A percentile compares a stretch with the other conserved stretches of the same genome.
Evolutionary conservation across 2,797 vertebrate genomes (phyloP).

Genomic region (Orestias chungarensis): DNA sequence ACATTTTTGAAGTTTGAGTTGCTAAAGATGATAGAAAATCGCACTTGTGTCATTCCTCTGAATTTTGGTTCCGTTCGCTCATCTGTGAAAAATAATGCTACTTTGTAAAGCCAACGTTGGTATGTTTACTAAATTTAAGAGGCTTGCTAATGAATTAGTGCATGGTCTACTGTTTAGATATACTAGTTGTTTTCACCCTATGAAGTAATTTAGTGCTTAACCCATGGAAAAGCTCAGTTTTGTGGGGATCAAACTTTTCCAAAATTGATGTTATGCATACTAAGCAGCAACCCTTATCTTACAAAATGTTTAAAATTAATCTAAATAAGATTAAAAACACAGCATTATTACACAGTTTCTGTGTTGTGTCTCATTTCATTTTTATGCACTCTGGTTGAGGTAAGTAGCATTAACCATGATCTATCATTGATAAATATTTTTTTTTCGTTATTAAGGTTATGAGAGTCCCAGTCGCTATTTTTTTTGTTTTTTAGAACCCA

Average conservation of each 20-base stretch:
- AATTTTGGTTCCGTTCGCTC: not conserved
- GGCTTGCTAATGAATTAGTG: not conserved
- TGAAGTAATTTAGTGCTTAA: not conserved
- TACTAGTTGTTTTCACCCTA: not conserved
- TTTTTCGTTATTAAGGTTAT: too few species aligned
- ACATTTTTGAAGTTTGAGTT: conserved; percentile 12
- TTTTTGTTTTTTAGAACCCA: too few species aligned
- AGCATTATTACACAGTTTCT: not conserved
- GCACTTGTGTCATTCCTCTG: not conserved
- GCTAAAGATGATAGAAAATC: conserved; percentile 12
- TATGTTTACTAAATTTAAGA: not conserved
- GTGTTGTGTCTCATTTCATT: too few species aligned
- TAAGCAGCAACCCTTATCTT: not conserved
- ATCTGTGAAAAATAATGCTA: not conserved
- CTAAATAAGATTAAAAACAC: not conserved
- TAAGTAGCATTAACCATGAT: too few species aligned
- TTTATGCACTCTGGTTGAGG: too few species aligned
- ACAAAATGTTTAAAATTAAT: not conserved
- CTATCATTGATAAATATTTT: too few species aligned
- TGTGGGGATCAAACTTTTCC: not conserved
- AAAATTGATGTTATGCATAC: not conserved
- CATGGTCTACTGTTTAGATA: not conserved
- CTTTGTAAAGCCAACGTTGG: not conserved
- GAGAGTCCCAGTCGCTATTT: too few species aligned
- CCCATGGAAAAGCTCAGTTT: not conserved